Evolutionary conservation across 92 coral and sea anemone species (phyloP).

Genomic region (Paragorgia papillata): DNA sequence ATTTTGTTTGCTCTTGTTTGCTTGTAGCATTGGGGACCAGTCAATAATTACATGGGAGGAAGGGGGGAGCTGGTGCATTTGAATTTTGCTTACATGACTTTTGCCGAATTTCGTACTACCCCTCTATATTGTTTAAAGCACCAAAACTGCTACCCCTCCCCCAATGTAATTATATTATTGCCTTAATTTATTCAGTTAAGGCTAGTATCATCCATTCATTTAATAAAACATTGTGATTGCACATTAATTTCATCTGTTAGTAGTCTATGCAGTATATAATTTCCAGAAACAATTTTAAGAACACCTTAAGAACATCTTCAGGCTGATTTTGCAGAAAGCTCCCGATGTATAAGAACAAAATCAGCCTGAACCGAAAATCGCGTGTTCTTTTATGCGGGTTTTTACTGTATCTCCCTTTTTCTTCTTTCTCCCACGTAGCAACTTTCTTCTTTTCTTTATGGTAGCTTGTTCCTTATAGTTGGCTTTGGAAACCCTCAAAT

Average conservation of each 20-base stretch:
- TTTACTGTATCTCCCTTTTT: conserved; percentile 41
- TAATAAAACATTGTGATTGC: not conserved
- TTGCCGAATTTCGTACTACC: too few relatives aligned
- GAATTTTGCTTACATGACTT: conserved; percentile 1
- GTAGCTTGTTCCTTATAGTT: too few relatives aligned
- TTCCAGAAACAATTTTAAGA: not conserved
- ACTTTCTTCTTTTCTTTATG: too few relatives aligned
- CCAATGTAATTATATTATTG: conserved; percentile 25
- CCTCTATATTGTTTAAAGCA: conserved; percentile 33
- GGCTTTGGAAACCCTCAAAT: too few relatives aligned
- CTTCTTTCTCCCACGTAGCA: too few relatives aligned
- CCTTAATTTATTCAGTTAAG: conserved; percentile 3
- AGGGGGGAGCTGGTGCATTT: conserved; percentile 4
- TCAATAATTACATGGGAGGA: not conserved
- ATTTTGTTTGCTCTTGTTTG: conserved; percentile 2
- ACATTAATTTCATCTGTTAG: conserved; percentile 6
- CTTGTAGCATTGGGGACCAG: conserved; percentile 29
- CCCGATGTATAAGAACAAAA: conserved; percentile 57
- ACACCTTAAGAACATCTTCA: too few relatives aligned
- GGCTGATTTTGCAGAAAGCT: too few relatives aligned
- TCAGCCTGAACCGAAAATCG: conserved; percentile 57
- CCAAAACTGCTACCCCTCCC: conserved; percentile 34
- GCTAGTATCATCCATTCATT: not conserved
- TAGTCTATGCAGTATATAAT: conserved; percentile 39
- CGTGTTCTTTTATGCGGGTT: conserved; percentile 49